Conservation (phyloP, 2,113 vertebrate genomes). For the Sinocyclocheilus grahami region DNA sequence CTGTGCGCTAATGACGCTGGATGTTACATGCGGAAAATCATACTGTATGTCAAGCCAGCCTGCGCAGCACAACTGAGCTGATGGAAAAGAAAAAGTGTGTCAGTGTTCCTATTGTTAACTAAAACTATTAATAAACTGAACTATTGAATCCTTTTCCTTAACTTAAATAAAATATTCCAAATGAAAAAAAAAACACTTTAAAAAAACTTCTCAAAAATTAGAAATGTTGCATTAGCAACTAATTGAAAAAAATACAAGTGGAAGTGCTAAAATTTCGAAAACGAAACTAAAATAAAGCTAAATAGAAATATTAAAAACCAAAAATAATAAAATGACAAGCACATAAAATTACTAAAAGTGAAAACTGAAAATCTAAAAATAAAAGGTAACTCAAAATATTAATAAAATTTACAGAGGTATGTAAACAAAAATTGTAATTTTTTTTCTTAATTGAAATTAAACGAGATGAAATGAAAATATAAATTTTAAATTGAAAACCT, state of each 20-base stretch:
- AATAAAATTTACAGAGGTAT: neutral
- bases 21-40: conserved; percentile 21
- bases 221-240: neutral
- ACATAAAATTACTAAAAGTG: neutral
- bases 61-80: neutral
- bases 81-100: neutral
- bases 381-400: neutral
- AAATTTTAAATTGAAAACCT: neutral
- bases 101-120: neutral
- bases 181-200: too few species aligned
- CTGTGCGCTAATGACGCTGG: conserved; percentile 8
- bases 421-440: neutral
- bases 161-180: neutral
- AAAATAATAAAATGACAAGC: neutral
- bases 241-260: neutral
- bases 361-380: neutral
- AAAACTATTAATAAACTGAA: neutral
- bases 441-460: neutral
- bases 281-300: neutral
- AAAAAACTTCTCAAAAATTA: neutral
- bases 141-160: neutral
- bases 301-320: neutral
- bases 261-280: neutral
- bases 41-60: conserved; percentile 27
- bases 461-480: neutral